phyloP scores from a whole-genome alignment of 2,797 vertebrate genomes.

The Crotalus adamanteus region DNA sequence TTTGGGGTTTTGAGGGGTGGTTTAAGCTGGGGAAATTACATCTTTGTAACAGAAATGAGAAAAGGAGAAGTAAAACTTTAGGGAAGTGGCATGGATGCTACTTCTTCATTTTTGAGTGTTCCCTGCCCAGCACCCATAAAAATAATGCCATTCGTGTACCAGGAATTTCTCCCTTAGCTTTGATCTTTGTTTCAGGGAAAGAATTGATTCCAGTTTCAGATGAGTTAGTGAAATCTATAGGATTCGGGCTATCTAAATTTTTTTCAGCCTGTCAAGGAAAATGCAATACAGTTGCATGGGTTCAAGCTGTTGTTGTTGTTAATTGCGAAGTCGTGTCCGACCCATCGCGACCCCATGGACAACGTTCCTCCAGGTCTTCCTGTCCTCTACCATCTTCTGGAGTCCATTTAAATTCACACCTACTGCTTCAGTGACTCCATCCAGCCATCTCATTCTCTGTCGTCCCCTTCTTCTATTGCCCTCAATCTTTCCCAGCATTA shows the following conservation, averaged over 20 bases:
- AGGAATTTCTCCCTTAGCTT: neutral
- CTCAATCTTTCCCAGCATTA: too few relatives aligned
- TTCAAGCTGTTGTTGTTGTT: too few relatives aligned
- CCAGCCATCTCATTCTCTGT: too few relatives aligned
- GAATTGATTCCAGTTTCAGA: neutral
- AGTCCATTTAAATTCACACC: too few relatives aligned
- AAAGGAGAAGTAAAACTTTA: conserved; percentile 8
- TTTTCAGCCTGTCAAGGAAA: neutral
- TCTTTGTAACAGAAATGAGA: conserved; percentile 2
- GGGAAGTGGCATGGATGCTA: neutral
- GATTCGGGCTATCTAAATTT: neutral
- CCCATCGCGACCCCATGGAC: too few relatives aligned
- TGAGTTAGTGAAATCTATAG: neutral
- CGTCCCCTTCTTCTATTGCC: too few relatives aligned
- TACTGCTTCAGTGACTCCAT: too few relatives aligned
- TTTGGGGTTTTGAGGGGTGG: neutral
- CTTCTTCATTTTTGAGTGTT: neutral
- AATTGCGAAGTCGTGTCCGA: too few relatives aligned
- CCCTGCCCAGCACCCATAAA: neutral
- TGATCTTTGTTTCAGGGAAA: neutral
- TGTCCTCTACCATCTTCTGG: too few relatives aligned
- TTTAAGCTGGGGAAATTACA: neutral
- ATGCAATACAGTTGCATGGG: too few relatives aligned
- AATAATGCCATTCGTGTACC: neutral
- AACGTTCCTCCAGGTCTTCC: too few relatives aligned